These are phyloP conservation scores for Scaptomyza graminum DNA, from an alignment of 1,140 invertebrate genomes.

Conservation along the genomic window DNA sequence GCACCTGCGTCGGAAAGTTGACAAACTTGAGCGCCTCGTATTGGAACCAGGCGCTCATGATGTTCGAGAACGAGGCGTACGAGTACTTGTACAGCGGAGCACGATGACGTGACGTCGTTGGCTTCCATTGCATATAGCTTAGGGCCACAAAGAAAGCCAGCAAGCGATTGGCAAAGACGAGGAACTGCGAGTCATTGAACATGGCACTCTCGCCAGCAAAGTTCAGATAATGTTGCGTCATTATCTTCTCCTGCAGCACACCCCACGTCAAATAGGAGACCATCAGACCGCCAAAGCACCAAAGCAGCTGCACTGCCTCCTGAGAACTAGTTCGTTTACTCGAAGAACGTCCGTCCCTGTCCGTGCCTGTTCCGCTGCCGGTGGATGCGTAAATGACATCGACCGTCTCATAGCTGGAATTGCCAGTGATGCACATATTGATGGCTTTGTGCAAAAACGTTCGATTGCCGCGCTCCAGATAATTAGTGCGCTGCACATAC, in stretches of 20 bases:
- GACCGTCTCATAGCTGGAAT: slow-evolving; percentile 46
- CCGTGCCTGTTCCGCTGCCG: slow-evolving; percentile 78
- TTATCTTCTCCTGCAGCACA: slow-evolving; percentile 96
- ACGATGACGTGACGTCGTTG: slow-evolving; percentile 88
- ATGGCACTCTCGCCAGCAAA: slow-evolving; percentile 86
- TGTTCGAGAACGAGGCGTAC: slow-evolving; percentile 98
- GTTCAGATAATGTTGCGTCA: slow-evolving; percentile 92
- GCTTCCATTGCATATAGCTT: slow-evolving; percentile 84
- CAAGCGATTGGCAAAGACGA: slow-evolving; percentile 97
- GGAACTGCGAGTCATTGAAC: slow-evolving; percentile 97
- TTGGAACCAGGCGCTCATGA: slow-evolving; percentile 99
- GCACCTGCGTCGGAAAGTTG: slow-evolving; percentile 98
- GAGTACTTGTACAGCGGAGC: slow-evolving; percentile 98
- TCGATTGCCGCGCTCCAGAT: slow-evolving; percentile 88
- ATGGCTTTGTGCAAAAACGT: slow-evolving; percentile 86
- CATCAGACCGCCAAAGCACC: slow-evolving; percentile 96
- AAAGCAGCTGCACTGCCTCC: slow-evolving; percentile 87
- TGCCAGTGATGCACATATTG: slow-evolving; percentile 87
- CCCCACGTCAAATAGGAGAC: slow-evolving; percentile 97
- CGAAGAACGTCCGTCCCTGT: slow-evolving; percentile 63
- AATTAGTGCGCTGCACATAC: slow-evolving; percentile 92
- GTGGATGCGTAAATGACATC: slow-evolving; percentile 21
- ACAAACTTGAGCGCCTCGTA: slow-evolving; percentile 99
- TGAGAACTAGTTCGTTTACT: slow-evolving; percentile 84
- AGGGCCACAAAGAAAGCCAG: slow-evolving; percentile 92